These are phyloP conservation scores for Dysidea cf. avara DNA, from an alignment of 37 sponge, comb jelly and placozoan species.

Conservation along the genomic window DNA sequence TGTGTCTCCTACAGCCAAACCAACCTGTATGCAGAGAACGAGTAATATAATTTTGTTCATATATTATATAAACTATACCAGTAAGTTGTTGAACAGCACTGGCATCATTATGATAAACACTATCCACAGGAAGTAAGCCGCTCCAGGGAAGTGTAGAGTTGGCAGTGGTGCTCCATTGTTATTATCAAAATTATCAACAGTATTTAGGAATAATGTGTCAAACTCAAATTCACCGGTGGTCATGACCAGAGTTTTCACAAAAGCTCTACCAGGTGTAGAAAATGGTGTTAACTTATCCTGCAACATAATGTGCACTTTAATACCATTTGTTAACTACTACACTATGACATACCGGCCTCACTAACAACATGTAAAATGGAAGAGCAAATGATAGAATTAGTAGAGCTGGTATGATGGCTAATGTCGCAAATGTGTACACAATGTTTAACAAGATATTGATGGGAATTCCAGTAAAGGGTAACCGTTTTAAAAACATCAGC, in stretches of 20 bases:
- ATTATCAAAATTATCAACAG: too few species aligned
- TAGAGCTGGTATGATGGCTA: conserved; percentile 6
- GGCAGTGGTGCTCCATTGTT: not conserved
- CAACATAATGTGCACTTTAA: too few species aligned
- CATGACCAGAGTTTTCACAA: conserved; percentile 87
- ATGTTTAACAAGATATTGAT: conserved; percentile 22
- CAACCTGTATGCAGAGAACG: too few species aligned
- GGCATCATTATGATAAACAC: conserved; percentile 18
- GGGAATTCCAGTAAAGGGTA: conserved; percentile 16
- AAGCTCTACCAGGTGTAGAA: conserved; percentile 50
- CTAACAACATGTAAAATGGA: conserved; percentile 33
- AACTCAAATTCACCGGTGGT: conserved; percentile 96
- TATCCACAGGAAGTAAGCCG: conserved; percentile 4
- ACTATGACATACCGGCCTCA: too few species aligned
- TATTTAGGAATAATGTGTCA: conserved; percentile 78
- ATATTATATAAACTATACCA: too few species aligned
- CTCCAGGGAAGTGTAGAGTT: conserved; percentile 6
- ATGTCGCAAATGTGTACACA: conserved; percentile 3
- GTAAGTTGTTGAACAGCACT: conserved; percentile 16
- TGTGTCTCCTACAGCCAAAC: too few species aligned
- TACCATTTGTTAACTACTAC: too few species aligned
- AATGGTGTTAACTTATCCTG: too few species aligned
- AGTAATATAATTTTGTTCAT: too few species aligned
- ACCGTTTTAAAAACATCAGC: conserved; percentile 5
- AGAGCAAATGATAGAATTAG: conserved; percentile 17